A percentile compares a stretch with the other conserved stretches of the same genome.
Evolutionary conservation across 2,797 vertebrate genomes (phyloP).

Genomic region (Distichodus sexfasciatus): DNA sequence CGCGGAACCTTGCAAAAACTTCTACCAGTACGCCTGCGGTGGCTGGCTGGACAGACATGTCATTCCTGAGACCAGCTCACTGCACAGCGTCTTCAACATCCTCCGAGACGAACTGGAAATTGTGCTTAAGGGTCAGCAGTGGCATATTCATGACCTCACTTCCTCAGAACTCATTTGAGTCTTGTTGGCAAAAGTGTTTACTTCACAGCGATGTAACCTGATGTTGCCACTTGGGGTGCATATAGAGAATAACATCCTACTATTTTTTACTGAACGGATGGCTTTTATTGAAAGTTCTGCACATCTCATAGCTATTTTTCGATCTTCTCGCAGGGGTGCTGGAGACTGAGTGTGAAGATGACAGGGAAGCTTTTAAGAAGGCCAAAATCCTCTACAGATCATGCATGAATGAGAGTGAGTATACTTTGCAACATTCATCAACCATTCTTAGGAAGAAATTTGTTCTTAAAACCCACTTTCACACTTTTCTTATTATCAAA

Average conservation of each 20-base stretch:
- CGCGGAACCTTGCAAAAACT: conserved; percentile 86
- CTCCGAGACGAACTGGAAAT: conserved; percentile 92
- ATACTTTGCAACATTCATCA: too few relatives aligned
- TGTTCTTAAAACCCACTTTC: too few relatives aligned
- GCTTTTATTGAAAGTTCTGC: neutral
- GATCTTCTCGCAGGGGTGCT: conserved; percentile 80
- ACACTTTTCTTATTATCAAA: too few relatives aligned
- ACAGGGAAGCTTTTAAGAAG: conserved; percentile 89
- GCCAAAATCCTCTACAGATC: conserved; percentile 90
- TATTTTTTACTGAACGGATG: too few relatives aligned
- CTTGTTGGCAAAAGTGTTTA: neutral
- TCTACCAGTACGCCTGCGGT: conserved; percentile 94
- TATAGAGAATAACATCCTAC: too few relatives aligned
- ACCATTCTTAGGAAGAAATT: too few relatives aligned
- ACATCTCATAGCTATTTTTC: neutral
- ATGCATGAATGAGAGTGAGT: conserved; percentile 95
- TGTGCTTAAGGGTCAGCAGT: conserved; percentile 86
- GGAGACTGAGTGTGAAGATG: conserved; percentile 73
- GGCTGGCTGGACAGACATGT: conserved; percentile 90
- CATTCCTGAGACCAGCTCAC: conserved; percentile 91
- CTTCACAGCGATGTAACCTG: too few relatives aligned
- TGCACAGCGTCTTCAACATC: conserved; percentile 93
- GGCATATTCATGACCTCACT: neutral
- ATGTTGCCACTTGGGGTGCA: too few relatives aligned
- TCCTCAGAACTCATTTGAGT: neutral